Conservation (phyloP, 2,113 vertebrate species). For the Panurus biarmicus region DNA sequence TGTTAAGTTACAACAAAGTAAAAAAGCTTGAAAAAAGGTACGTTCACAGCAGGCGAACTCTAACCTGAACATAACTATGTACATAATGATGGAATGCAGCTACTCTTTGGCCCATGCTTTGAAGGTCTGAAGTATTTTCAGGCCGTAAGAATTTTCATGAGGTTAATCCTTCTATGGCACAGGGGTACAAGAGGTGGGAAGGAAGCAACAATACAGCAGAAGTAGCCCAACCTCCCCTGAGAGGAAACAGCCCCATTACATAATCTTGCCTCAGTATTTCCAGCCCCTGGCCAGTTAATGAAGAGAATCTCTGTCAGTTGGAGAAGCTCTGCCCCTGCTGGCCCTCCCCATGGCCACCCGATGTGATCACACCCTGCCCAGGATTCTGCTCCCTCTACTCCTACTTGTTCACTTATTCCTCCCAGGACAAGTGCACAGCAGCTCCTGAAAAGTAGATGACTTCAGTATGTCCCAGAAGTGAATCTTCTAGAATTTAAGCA, state of each 20-base stretch:
- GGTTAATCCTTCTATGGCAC: neutral
- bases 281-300: neutral
- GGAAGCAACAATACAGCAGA: neutral
- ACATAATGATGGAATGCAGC: neutral
- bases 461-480: neutral
- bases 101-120: neutral
- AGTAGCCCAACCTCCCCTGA: neutral
- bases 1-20: neutral
- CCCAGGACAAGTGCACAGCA: neutral
- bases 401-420: neutral
- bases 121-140: neutral
- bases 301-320: rapidly evolving
- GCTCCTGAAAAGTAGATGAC: neutral
- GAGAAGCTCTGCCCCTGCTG: neutral
- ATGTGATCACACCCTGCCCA: neutral
- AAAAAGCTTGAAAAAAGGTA: neutral
- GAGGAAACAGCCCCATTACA: neutral
- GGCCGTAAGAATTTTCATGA: neutral
- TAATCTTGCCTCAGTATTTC: neutral
- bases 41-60: neutral
- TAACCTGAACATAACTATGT: neutral
- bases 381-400: neutral
- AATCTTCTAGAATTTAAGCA: neutral
- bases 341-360: neutral
- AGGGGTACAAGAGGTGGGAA: neutral